These are phyloP conservation scores for Picus viridis DNA, from an alignment of 2,797 vertebrate species.

Conservation along the genomic window DNA sequence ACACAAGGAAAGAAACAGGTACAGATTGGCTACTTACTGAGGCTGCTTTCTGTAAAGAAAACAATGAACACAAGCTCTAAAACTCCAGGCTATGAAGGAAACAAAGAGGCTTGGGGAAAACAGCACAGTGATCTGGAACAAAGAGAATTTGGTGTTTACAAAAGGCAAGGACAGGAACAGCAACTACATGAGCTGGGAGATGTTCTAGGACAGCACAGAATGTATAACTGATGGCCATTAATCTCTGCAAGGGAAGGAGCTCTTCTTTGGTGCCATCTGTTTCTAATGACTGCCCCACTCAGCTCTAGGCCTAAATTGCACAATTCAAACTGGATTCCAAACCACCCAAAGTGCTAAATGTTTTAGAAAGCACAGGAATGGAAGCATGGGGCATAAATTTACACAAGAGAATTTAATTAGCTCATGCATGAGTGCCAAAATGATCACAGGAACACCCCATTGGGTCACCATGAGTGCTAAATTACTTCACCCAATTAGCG, in stretches of 20 bases:
- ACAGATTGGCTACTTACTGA: background rate
- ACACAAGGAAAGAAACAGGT: background rate
- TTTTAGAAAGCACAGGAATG: slow-evolving; percentile 42
- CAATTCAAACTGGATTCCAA: slow-evolving; percentile 33
- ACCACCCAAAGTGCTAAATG: slow-evolving; percentile 51
- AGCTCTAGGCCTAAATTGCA: slow-evolving; percentile 24
- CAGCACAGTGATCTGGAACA: background rate
- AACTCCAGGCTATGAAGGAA: background rate
- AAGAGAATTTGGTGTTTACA: background rate
- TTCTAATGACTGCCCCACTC: slow-evolving; percentile 28
- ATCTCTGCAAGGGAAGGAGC: slow-evolving; percentile 14
- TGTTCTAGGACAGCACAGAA: background rate
- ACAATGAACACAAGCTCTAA: background rate
- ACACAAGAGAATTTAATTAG: background rate
- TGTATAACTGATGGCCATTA: background rate
- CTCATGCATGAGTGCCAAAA: background rate
- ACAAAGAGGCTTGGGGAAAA: background rate
- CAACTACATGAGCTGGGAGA: background rate
- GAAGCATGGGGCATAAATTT: background rate
- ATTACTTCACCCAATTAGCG: background rate
- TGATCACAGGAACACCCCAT: background rate
- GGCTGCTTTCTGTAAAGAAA: background rate
- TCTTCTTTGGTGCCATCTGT: slow-evolving; percentile 32
- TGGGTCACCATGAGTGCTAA: background rate
- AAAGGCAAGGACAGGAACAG: slow-evolving; percentile 9